Conservation (phyloP, 2,797 vertebrate species). For the Podarcis lilfordi region DNA sequence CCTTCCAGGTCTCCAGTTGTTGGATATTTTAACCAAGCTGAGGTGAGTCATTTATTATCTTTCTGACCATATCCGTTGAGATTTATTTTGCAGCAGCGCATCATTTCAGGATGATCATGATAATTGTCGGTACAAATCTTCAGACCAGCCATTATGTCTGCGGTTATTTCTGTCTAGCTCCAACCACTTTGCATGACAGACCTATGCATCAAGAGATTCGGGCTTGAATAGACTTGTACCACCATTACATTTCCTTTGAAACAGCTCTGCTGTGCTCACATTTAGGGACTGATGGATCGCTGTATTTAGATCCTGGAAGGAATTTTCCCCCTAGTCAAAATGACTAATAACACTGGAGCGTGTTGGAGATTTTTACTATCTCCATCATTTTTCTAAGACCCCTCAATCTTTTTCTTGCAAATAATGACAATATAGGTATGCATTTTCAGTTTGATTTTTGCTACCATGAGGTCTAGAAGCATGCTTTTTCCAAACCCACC, state of each 20-base stretch:
- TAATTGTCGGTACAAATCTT: conserved; percentile 19
- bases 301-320: neutral
- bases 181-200: neutral
- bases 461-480: neutral
- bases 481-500: neutral
- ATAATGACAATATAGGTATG: neutral
- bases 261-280: neutral
- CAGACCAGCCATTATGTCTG: neutral
- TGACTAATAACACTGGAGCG: neutral
- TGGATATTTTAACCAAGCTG: conserved; percentile 91
- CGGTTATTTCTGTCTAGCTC: neutral
- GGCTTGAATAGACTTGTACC: neutral
- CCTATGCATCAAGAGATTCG: neutral
- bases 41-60: conserved; percentile 81
- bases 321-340: neutral
- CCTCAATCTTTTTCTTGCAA: neutral
- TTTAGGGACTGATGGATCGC: neutral
- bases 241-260: neutral
- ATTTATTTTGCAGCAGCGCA: neutral
- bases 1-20: conserved; percentile 89
- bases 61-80: conserved; percentile 3
- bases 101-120: neutral
- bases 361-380: neutral
- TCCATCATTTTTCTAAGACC: neutral
- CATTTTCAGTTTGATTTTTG: neutral